phyloP scores from a whole-genome alignment of 2,888 invertebrate species.

The Drosophila glabriapex region DNA sequence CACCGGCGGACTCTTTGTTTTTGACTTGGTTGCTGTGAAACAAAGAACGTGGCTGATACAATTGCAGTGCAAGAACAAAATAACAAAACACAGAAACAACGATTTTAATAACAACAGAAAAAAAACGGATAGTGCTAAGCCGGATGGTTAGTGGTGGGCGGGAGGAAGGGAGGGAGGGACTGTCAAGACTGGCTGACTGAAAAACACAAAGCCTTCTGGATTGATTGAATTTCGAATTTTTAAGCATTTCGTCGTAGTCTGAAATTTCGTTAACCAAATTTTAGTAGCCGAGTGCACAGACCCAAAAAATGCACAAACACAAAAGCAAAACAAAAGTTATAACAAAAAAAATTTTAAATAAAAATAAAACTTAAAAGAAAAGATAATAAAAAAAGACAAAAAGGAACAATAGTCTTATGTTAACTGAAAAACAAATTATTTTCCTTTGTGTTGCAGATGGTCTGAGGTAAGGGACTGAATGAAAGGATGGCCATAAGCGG shows the following conservation, averaged over 20 bases:
- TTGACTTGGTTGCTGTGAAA: conserved; percentile 55
- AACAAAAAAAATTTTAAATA: conserved; percentile 15
- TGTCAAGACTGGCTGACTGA: conserved; percentile 22
- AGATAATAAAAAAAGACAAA: neutral
- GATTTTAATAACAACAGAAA: conserved; percentile 50
- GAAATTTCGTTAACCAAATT: conserved; percentile 70
- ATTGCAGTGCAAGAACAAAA: conserved; percentile 57
- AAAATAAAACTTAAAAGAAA: conserved; percentile 2
- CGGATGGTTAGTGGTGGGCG: neutral
- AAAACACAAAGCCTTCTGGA: conserved; percentile 66
- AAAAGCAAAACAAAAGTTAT: conserved; percentile 6
- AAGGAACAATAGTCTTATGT: neutral
- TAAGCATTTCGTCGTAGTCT: conserved; percentile 74
- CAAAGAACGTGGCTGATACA: conserved; percentile 68
- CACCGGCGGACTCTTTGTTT: conserved; percentile 48
- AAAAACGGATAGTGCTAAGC: conserved; percentile 4
- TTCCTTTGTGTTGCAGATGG: conserved; percentile 34
- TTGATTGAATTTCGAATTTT: conserved; percentile 78
- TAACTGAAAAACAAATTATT: neutral
- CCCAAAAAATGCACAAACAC: conserved; percentile 50
- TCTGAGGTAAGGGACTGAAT: conserved; percentile 51
- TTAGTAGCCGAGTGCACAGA: conserved; percentile 49
- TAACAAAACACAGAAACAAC: conserved; percentile 47
- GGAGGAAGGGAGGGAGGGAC: neutral
- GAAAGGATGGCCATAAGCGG: conserved; percentile 31